Evolutionary conservation across 1,140 invertebrate species (phyloP), one percentile per base, ranked within the genome.

Genomic region (Argopecten irradians): DNA sequence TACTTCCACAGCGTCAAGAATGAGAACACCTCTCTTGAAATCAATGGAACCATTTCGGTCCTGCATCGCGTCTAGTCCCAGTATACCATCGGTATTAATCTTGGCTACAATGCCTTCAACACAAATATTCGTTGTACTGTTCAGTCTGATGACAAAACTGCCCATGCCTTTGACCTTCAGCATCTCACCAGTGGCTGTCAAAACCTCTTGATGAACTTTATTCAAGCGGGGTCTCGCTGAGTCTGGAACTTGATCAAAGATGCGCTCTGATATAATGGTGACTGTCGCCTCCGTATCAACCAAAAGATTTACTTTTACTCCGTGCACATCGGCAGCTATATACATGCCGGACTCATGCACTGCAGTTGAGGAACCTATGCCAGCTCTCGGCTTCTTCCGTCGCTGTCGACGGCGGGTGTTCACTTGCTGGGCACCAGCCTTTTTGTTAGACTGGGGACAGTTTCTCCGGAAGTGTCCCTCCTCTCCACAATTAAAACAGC

Each of bases 201-300:
- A 22, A n/a, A 87, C 41, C 8, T 87, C 82, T 46, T 34, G 13
- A 0, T 87, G 34, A 28, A 84, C 19, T 71, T 55, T 19, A 32
- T 11, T 22, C 16, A 87, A 22, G 8, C 9, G 9, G 0, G n/a
- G 36, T 16, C 0, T 35, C 35, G 11, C 19, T 9, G 41, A 1
- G 35, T 41, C 34, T n/a, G 33, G 13, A 16, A 88, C 34, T 16
- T 22, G 22, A 11, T 91, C 36, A 46, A 71, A 86, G 11, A 41
- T 0, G 16, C 39, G 9, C 16, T 82, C 46, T 1, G 86, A 91
- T 32, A 89, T 86, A 0, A 91, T 39, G 16, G 86, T 55, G 32
- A 91, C 34, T 36, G 90, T 89, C 19, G 86, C 88, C 0, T 88
- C 88, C 16, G 90, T 89, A 36, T 90, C 88, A 16, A 89, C 39